These are phyloP conservation scores for Pogonomyrmex barbatus DNA, from an alignment of 1,140 invertebrate species.

Conservation along the genomic window DNA sequence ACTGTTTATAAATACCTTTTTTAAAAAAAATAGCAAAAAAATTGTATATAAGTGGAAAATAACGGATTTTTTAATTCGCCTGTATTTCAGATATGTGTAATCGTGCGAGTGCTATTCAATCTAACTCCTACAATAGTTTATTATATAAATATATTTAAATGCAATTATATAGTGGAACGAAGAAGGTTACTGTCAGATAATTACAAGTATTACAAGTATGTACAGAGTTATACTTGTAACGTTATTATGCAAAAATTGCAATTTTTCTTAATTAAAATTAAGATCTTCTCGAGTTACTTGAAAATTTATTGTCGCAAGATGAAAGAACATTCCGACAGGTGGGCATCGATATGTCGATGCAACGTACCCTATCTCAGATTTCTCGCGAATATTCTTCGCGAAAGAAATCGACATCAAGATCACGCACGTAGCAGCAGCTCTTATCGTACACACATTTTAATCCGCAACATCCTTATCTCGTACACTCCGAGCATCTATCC, in stretches of 20 bases:
- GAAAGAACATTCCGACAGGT: not conserved
- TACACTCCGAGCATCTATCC: constrained; percentile 5
- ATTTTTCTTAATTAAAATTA: not conserved
- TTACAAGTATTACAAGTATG: constrained; percentile 8
- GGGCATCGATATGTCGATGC: not conserved
- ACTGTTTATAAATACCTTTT: not conserved
- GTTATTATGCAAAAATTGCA: not conserved
- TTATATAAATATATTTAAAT: constrained; percentile 3
- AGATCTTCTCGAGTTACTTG: not conserved
- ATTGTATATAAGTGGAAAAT: not conserved
- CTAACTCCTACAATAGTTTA: constrained; percentile 1
- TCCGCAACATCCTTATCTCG: not conserved
- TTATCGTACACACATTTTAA: not conserved
- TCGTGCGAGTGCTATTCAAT: constrained; percentile 66
- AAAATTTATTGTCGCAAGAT: not conserved
- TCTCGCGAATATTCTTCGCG: not conserved
- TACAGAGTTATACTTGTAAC: not conserved
- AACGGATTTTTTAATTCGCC: not conserved
- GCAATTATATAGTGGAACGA: not conserved
- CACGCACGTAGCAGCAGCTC: too few species aligned
- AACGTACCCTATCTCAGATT: not conserved
- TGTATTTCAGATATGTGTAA: constrained; percentile 43
- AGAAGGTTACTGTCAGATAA: not conserved
- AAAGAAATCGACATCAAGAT: not conserved
- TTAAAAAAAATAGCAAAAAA: not conserved